phyloP scores from a whole-genome alignment of 1,140 invertebrate genomes.

The Pseudobourletiella spinata region DNA sequence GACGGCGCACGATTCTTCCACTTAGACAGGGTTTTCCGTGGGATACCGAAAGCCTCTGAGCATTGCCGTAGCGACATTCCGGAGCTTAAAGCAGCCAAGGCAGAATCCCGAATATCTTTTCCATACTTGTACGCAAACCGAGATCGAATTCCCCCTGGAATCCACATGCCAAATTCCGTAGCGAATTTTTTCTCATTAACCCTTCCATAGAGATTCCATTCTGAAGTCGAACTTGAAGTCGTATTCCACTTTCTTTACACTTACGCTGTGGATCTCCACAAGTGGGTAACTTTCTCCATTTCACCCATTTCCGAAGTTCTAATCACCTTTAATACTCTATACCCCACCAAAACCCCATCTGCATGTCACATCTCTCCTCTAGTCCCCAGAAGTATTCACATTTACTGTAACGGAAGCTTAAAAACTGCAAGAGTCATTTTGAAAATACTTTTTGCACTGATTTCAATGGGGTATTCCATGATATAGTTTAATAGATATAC shows the following conservation, averaged over 20 bases:
- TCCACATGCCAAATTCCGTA: neutral
- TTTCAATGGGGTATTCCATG: no score
- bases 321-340: no score
- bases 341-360: no score
- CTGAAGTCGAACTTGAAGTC: neutral
- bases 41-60: conserved; percentile 30
- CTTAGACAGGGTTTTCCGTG: conserved; percentile 26
- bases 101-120: conserved; percentile 27
- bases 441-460: no score
- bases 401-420: no score
- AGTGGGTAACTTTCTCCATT: no score
- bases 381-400: no score
- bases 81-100: conserved; percentile 16
- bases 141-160: neutral
- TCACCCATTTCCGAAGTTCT: no score
- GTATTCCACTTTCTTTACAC: conserved; percentile 1
- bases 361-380: no score
- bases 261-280: neutral
- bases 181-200: neutral
- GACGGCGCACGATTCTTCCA: conserved; percentile 22
- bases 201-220: neutral
- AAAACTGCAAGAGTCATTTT: no score
- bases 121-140: conserved; percentile 15
- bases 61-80: conserved; percentile 26
- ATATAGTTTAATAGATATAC: no score